Base-by-base conservation (phyloP, 2,797 vertebrate genomes). In the Enteromius argenteus region DNA sequence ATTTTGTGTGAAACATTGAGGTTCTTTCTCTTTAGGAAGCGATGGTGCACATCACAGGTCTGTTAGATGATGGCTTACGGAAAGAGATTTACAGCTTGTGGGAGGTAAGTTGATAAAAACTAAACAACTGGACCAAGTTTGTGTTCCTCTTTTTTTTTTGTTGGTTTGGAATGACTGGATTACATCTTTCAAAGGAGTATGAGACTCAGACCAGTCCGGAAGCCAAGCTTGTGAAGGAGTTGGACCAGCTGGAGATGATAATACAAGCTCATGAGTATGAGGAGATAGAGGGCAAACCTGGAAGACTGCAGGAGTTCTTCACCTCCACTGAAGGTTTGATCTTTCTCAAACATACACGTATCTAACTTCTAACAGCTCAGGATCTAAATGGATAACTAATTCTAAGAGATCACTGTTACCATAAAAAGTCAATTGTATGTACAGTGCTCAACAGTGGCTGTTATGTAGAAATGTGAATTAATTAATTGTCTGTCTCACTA, bases 221-320 rank as follows among this genome's bases (percentile, higher is more conserved):
- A 91, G 97, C 98, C 79, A 94, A 88, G 72, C 92, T 98, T 90
- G 98, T 99, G 84, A 99, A 99, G 90, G 94, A 99, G 92, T 93
- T 99, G 81, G 98, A 99, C 91, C 97, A 96, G 3, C 96, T 97
- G 82, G 98, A 99, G 92, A 99, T 99, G 98, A 96, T 99, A 87
- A 92, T 99, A 53, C 98, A 99, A 92, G 98, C 98, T 0, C 95
- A 97, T 1, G 98, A 99, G 87, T 99, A 99, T 0, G 98, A 99
- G 91, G 94, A 97, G 82, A 84, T 97, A 86, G 98, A 99, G 91
- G 93, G 92, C 67, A 93, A 86, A 3, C 98, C 98, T 0, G 97
- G 98, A 77, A 93, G 95, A 27, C 93, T 99, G 79, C 98, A 99
- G 90, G 98, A 99, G 83, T 99, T 99, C 91, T 99, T 96, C 9